Percentiles rank a stretch among this genome's conserved stretches.
Evolutionary conservation across 2,888 invertebrate genomes (phyloP).

Genomic region (Lomographa bimaculata): DNA sequence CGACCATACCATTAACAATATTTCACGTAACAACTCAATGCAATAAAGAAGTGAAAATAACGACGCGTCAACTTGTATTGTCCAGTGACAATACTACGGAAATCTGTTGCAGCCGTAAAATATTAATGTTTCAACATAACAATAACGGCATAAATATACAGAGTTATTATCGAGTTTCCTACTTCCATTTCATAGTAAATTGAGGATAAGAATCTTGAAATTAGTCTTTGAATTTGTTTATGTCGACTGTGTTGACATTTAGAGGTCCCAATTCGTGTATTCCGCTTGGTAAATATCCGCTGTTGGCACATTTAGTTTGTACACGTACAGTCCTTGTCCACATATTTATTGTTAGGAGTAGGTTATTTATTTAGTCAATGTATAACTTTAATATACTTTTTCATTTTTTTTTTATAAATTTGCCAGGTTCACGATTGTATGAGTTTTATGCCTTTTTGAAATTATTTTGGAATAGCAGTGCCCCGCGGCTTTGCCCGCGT

Average conservation of each 20-base stretch:
- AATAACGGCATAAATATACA: no score
- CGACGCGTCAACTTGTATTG: constrained; percentile 9
- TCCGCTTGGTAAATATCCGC: constrained; percentile 29
- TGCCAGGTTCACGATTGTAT: no score
- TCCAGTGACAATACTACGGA: constrained; percentile 7
- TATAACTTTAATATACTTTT: no score
- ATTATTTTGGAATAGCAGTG: no score
- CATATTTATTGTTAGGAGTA: constrained; percentile 10
- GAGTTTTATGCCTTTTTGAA: no score
- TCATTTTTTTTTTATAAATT: no score
- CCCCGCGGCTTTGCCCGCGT: no score
- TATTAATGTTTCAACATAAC: constrained; percentile 10
- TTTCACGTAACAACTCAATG: constrained; percentile 9
- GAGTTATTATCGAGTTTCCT: no score
- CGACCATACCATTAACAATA: constrained; percentile 5
- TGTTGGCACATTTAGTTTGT: constrained; percentile 23
- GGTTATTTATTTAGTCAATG: no score
- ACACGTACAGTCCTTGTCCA: constrained; percentile 6
- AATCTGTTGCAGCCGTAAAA: constrained; percentile 1
- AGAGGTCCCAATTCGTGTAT: constrained; percentile 20
- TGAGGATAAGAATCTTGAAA: no score
- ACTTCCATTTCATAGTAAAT: constrained; percentile 18
- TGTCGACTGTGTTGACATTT: constrained; percentile 13
- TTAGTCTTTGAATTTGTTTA: no score
- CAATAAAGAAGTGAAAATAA: constrained; percentile 9